Evolutionary conservation across 2,888 invertebrate genomes (phyloP).

Genomic region (Clistopyga incitator): DNA sequence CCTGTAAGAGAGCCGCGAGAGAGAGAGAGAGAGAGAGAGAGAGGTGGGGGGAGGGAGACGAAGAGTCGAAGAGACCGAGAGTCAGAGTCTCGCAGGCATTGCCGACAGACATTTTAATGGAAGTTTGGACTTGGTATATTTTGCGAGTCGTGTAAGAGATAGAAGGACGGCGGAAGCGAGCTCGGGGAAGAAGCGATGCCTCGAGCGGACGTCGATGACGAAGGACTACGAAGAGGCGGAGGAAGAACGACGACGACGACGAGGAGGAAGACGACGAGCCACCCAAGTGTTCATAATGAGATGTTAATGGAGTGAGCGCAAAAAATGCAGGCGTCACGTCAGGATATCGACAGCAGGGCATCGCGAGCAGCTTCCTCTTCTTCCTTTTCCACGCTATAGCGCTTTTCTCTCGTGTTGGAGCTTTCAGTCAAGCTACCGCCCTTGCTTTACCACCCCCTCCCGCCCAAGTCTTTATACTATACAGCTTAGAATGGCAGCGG

Average conservation of each 20-base stretch:
- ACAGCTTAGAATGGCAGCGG: constrained; percentile 39
- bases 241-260: constrained; percentile 51
- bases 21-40: constrained; percentile 48
- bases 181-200: constrained; percentile 49
- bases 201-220: constrained; percentile 53
- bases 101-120: constrained; percentile 83
- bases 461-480: constrained; percentile 32
- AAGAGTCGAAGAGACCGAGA: constrained; percentile 53
- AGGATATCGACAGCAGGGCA: constrained; percentile 80
- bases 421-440: constrained; percentile 53
- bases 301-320: constrained; percentile 83
- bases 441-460: constrained; percentile 28
- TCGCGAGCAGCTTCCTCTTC: constrained; percentile 63
- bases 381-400: constrained; percentile 47
- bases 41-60: no score
- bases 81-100: constrained; percentile 68
- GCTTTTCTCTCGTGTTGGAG: constrained; percentile 44
- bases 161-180: constrained; percentile 48
- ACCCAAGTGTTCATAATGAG: constrained; percentile 83
- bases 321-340: constrained; percentile 80
- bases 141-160: constrained; percentile 70
- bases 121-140: constrained; percentile 83
- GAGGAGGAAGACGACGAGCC: constrained; percentile 70
- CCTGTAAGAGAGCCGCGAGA: constrained; percentile 31
- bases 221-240: constrained; percentile 56